Evolutionary conservation across 2,113 vertebrate species (phyloP).

Genomic region (Oncorhynchus mykiss): DNA sequence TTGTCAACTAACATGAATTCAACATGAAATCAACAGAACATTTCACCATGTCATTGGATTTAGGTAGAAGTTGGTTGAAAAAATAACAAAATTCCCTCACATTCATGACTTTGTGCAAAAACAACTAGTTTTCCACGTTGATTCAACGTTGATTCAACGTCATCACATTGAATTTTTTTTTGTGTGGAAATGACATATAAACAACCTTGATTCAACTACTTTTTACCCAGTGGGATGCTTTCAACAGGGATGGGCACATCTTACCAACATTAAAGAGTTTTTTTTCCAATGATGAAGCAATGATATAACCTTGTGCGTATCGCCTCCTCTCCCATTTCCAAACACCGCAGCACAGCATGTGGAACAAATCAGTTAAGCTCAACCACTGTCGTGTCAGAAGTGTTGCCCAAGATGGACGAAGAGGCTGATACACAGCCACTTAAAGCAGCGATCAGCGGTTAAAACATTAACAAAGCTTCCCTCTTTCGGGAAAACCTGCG

Average conservation of each 20-base stretch:
- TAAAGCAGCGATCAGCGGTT: no score
- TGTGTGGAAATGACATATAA: background rate
- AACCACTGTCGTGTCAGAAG: background rate
- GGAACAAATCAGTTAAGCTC: background rate
- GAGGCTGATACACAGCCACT: background rate
- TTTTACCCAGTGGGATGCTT: background rate
- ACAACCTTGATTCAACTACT: background rate
- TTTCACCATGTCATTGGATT: no score
- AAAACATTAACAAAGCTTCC: no score
- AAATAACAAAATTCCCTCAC: no score
- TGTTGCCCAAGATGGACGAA: background rate
- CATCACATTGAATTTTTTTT: background rate
- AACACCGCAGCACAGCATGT: background rate
- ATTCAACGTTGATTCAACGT: conserved; percentile 28
- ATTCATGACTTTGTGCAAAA: no score
- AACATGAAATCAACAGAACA: no score
- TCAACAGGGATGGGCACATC: no score
- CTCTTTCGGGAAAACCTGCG: no score
- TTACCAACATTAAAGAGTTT: background rate
- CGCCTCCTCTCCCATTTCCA: background rate
- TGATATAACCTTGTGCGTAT: background rate
- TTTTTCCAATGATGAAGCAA: background rate
- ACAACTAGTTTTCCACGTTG: no score
- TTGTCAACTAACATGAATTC: no score
- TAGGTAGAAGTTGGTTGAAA: no score